These are phyloP conservation scores for Rana temporaria DNA, from an alignment of 2,113 vertebrate genomes.

Conservation along the genomic window DNA sequence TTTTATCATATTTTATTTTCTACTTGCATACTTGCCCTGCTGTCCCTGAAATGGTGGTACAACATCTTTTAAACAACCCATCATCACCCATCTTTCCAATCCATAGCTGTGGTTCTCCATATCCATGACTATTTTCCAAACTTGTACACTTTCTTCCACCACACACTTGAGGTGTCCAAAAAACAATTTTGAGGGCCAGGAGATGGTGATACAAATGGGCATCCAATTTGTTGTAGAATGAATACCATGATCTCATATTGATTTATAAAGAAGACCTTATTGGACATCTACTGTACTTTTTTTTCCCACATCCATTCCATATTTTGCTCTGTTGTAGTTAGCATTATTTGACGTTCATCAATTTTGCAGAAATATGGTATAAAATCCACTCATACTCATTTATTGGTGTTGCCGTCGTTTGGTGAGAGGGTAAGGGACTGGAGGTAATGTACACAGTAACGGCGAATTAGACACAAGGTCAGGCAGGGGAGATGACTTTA, in stretches of 20 bases:
- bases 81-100: slow-evolving; percentile 16
- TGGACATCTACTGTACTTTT: slow-evolving; percentile 8
- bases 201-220: background rate
- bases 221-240: background rate
- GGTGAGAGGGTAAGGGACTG: background rate
- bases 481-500: slow-evolving; percentile 4
- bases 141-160: background rate
- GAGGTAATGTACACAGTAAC: slow-evolving; percentile 21
- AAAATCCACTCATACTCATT: slow-evolving; percentile 17
- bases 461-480: slow-evolving; percentile 3
- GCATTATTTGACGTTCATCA: background rate
- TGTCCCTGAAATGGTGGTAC: slow-evolving; percentile 44
- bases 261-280: slow-evolving; percentile 10
- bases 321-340: background rate
- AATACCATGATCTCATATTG: background rate
- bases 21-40: slow-evolving; percentile 31
- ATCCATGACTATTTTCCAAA: background rate
- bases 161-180: background rate
- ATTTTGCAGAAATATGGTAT: background rate
- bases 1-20: slow-evolving; percentile 19
- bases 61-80: slow-evolving; percentile 13
- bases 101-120: slow-evolving; percentile 3
- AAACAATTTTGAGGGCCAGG: background rate
- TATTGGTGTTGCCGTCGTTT: slow-evolving; percentile 21
- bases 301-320: background rate